Evolutionary conservation across 2,888 invertebrate genomes (phyloP), one percentile per base, ranked within the genome.

Genomic region (Atethmia centrago): DNA sequence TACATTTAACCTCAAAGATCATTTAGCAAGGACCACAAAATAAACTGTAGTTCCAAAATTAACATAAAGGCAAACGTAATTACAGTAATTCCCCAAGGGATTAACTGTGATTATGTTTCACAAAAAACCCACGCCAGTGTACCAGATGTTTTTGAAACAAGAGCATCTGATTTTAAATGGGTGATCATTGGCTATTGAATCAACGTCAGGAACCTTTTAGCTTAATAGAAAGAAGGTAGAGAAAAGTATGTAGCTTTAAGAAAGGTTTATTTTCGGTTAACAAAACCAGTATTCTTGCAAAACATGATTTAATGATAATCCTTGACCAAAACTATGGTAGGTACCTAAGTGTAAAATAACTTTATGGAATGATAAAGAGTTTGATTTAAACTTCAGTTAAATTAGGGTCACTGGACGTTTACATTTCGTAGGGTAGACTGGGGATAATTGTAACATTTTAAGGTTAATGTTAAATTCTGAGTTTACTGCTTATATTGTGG

Each of bases 111-210:
- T n/a, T n/a, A n/a, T n/a, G n/a, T 16, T 47, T 45, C 62, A 65
- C 80, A 82, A 86, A 42, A 82, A 85, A 84, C 42, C 36, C 65
- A 58, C 65, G 79, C 49, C 64, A 59, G 66, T 64, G 59, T 74
- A 74, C 55, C 59, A 74, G 70, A 53, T 77, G 69, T 78, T 70
- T 31, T 49, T 36, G 51, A 69, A 76, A 90, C 89, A 89, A 90
- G 82, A 74, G 70, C 76, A 69, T 73, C 81, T 89, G 82, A 89
- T 90, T 91, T 88, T 83, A 88, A 89, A 89, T 88, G 77, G 84
- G 73, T 76, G 83, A 87, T 89, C 86, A 85, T 86, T 85, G 85
- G 71, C 85, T 75, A 76, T 84, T 83, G 85, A 85, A 80, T 81
- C 78, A 78, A 79, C 82, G 70, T 86, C 80, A 82, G 75, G 79